Percentiles rank a stretch among this genome's conserved stretches.
phyloP scores from a whole-genome alignment of 2,113 vertebrate genomes.

The Larimichthys crocea region DNA sequence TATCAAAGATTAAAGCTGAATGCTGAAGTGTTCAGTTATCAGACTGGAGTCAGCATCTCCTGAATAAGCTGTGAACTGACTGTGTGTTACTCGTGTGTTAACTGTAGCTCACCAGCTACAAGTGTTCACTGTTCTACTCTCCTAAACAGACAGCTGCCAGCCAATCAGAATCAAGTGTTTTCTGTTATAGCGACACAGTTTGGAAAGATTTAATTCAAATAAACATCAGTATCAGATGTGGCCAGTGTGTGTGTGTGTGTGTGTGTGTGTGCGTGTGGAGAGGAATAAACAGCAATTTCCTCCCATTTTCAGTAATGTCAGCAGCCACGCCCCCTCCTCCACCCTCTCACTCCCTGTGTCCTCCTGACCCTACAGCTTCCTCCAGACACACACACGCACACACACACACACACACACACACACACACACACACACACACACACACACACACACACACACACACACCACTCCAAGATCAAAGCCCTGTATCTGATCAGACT shows the following conservation, averaged over 20 bases:
- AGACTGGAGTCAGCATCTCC: background rate
- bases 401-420: too few species aligned
- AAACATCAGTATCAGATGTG: background rate
- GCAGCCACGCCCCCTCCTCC: constrained; percentile 31
- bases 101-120: background rate
- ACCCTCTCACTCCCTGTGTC: background rate
- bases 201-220: background rate
- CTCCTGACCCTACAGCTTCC: background rate
- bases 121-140: background rate
- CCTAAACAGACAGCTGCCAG: background rate
- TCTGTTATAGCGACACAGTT: too few species aligned
- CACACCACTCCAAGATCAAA: constrained; percentile 50
- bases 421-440: constrained; percentile 24
- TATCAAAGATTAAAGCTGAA: background rate
- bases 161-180: background rate
- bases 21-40: background rate
- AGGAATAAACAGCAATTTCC: constrained; percentile 65
- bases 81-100: background rate
- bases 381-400: constrained; percentile 17
- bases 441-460: background rate
- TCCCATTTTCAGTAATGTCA: constrained; percentile 63
- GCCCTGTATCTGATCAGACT: constrained; percentile 52
- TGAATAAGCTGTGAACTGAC: background rate
- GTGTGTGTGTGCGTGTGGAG: background rate
- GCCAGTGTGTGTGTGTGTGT: background rate